phyloP scores from a whole-genome alignment of 2,113 vertebrate genomes.

The Elephas maximus region DNA sequence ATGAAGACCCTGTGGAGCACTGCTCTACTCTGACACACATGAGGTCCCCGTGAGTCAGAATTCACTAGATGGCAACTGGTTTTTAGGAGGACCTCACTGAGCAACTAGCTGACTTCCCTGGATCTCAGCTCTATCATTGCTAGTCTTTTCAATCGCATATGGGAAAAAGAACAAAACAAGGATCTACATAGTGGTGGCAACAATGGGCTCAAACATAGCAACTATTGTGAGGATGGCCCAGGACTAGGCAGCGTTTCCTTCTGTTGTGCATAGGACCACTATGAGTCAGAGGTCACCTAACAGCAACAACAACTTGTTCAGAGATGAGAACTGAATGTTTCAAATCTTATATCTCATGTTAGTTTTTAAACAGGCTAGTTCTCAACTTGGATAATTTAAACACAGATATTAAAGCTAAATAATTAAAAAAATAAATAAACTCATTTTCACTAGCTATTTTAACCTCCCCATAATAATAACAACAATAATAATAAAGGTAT shows the following conservation, averaged over 20 bases:
- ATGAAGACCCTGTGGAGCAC: background rate
- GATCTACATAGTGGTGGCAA: background rate
- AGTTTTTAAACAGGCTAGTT: background rate
- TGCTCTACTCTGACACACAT: background rate
- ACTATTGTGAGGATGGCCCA: no score
- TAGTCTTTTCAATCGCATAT: background rate
- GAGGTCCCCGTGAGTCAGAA: background rate
- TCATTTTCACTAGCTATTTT: background rate
- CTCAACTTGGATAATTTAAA: slow-evolving; percentile 23
- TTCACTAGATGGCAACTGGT: background rate
- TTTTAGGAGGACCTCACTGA: background rate
- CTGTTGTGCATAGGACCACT: no score
- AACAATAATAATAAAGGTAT: background rate
- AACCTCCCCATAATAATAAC: background rate
- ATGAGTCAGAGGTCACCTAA: no score
- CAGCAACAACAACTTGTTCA: background rate
- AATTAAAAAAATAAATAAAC: slow-evolving; percentile 41
- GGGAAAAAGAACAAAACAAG: background rate
- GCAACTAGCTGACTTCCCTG: background rate
- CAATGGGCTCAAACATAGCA: no score
- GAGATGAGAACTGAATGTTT: background rate
- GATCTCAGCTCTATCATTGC: no score
- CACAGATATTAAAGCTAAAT: background rate
- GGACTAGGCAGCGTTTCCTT: no score
- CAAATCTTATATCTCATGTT: background rate